phyloP scores from a whole-genome alignment of 2,888 invertebrate species.

The Dilophus febrilis region DNA sequence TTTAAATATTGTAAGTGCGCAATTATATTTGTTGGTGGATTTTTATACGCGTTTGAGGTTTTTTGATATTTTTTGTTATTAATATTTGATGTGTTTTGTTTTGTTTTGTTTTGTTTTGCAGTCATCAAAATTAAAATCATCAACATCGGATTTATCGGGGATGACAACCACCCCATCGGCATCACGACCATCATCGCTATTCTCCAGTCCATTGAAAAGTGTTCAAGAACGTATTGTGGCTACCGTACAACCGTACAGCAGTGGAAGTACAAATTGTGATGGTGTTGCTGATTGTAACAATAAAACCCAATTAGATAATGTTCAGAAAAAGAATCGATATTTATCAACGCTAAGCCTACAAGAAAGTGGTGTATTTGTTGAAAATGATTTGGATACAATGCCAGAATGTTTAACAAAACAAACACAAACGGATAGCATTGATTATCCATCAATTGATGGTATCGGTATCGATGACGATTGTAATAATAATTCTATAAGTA shows the following conservation, averaged over 20 bases:
- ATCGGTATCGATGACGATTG: too few species aligned
- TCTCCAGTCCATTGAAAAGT: too few species aligned
- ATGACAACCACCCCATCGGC: too few species aligned
- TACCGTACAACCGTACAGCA: conserved; percentile 43
- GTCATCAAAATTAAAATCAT: not conserved
- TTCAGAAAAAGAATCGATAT: conserved; percentile 3
- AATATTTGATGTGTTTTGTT: too few species aligned
- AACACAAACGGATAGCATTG: conserved; percentile 41
- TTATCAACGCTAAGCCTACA: conserved; percentile 38
- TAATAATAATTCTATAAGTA: too few species aligned
- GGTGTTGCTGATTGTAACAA: too few species aligned
- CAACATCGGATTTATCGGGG: conserved; percentile 1
- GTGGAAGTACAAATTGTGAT: conserved; percentile 12
- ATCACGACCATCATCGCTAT: not conserved
- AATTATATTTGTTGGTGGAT: too few species aligned
- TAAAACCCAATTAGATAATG: too few species aligned
- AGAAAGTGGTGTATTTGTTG: conserved; percentile 59
- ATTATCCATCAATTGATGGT: conserved; percentile 14
- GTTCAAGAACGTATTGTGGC: conserved; percentile 40
- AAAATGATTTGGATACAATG: conserved; percentile 15
- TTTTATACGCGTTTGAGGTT: too few species aligned
- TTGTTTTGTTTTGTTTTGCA: not conserved
- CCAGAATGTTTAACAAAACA: conserved; percentile 3
- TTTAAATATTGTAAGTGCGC: conserved; percentile 24
- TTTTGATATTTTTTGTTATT: too few species aligned